Evolutionary conservation across 2,113 vertebrate species (phyloP).

Genomic region (Corythoichthys intestinalis): DNA sequence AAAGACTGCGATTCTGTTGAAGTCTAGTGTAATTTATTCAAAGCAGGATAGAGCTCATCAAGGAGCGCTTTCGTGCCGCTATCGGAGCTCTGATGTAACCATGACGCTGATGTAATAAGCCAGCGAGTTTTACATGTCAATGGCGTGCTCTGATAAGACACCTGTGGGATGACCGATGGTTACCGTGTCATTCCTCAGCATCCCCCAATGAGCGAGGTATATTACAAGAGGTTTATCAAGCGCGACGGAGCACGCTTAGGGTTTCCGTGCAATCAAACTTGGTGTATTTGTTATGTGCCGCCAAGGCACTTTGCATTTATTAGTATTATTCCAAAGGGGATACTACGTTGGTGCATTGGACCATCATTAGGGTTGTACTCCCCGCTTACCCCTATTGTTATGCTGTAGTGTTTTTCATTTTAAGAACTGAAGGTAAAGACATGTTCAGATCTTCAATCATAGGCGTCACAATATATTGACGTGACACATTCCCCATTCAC

Average conservation of each 20-base stretch:
- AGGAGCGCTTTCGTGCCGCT: neutral
- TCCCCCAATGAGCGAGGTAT: neutral
- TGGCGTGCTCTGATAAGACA: neutral
- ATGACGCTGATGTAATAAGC: neutral
- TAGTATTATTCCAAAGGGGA: neutral
- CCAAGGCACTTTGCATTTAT: slow-evolving; percentile 2
- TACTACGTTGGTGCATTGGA: neutral
- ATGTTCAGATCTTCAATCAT: too few species aligned
- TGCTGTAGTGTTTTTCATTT: neutral
- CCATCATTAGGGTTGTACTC: neutral
- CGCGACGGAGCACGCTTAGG: neutral
- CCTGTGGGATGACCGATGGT: neutral
- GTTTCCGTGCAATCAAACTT: neutral
- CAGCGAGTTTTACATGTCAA: slow-evolving; percentile 1
- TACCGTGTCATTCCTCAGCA: neutral
- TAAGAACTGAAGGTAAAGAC: neutral
- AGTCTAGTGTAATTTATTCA: too few species aligned
- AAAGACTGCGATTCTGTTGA: too few species aligned
- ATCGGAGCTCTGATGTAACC: neutral
- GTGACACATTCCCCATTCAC: too few species aligned
- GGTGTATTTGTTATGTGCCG: neutral
- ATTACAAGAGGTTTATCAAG: slow-evolving; percentile 6
- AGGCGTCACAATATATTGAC: too few species aligned
- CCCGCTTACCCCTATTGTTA: neutral
- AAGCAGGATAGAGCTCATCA: too few species aligned